Percentiles rank a stretch among this genome's conserved stretches.
Evolutionary conservation across 2,797 vertebrate species (phyloP).

Genomic region (Varecia variegata): DNA sequence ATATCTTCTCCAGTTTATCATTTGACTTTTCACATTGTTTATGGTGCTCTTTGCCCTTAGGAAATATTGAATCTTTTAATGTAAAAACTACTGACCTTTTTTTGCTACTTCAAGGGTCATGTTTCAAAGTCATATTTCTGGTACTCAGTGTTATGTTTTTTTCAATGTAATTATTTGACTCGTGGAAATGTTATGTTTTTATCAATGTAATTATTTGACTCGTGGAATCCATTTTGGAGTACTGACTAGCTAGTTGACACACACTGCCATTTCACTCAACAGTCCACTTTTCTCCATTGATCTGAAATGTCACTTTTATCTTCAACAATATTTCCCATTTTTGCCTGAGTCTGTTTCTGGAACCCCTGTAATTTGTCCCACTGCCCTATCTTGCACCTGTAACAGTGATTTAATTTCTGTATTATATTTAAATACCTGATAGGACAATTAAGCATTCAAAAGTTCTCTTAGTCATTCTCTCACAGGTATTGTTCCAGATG

Average conservation of each 20-base stretch:
- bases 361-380: not conserved
- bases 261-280: not conserved
- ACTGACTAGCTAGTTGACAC: not conserved
- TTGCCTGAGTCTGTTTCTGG: not conserved
- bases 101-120: not conserved
- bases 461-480: not conserved
- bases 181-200: not conserved
- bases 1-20: not conserved
- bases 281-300: not conserved
- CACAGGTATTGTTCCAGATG: not conserved
- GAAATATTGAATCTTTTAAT: not conserved
- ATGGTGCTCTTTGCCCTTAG: not conserved
- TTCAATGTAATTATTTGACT: not conserved
- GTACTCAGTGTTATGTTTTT: not conserved
- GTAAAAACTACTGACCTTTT: not conserved
- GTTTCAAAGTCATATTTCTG: not conserved
- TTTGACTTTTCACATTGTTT: not conserved
- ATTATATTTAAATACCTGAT: not conserved
- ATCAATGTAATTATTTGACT: not conserved
- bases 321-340: not conserved
- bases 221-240: not conserved
- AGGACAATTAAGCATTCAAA: not conserved
- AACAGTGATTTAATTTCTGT: not conserved
- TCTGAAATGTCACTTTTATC: not conserved
- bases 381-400: not conserved